Evolutionary conservation across 37 sponge, comb jelly and placozoan genomes (phyloP), one percentile per base, ranked within the genome.

Genomic region (Sycon ciliatum): DNA sequence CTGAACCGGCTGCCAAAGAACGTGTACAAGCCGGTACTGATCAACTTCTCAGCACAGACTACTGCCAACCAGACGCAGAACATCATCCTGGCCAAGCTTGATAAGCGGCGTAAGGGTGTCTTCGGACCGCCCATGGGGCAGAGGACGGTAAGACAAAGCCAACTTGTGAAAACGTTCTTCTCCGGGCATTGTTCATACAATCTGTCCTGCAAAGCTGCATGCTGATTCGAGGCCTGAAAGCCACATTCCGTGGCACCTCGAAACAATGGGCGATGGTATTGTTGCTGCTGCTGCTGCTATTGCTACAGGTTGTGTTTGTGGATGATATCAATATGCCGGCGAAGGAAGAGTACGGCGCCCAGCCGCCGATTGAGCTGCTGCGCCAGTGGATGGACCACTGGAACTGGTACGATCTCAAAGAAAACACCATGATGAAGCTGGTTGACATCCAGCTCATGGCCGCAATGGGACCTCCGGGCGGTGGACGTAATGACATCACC

Each of bases 311-410:
- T 80, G 93, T 88, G 58, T 95, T 90, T 88, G 97, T 95, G 24
- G 97, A 95, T 82, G 97, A 95, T 69, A 71, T 95, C 37, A 95
- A 95, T 74, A 95, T 95, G 97, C 97, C 97, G 11, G 65, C 89
- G 37, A 56, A 86, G 64, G 97, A 95, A 72, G 74, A 34, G 56
- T 95, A 95, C 72, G 97, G 97, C 16, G 96, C 96, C 13, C 96
- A 95, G 68, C 96, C 96, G 37, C 96, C 96, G n/a, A 87, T 95
- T 72, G 97, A 95, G 76, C 75, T 95, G 9, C 81, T 95, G 60
- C 75, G 97, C 54, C 97, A 95, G 63, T 95, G 89, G 92, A 38
- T 88, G 57, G 97, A 95, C 57, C 92, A 95, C 79, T 86, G 89
- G 84, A 82, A 85, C 82, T 95, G 97, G 97, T 87, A 83, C 37